Evolutionary conservation across 2,797 vertebrate genomes (phyloP).

Genomic region (Orestias chungarensis): DNA sequence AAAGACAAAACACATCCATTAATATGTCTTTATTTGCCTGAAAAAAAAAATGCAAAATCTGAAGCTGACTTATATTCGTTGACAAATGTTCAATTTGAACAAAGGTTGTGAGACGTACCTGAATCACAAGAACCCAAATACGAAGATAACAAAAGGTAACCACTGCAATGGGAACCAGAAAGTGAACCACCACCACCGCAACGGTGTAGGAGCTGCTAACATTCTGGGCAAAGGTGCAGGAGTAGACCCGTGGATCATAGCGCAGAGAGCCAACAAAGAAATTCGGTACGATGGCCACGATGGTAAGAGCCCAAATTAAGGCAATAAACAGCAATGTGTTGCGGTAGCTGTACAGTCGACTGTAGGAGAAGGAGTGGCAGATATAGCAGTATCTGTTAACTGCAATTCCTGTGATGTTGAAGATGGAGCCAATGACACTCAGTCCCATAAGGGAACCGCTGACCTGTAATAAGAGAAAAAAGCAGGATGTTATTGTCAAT

Average conservation of each 20-base stretch:
- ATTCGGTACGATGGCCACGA: constrained; percentile 84
- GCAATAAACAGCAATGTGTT: constrained; percentile 83
- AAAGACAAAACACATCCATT: neutral
- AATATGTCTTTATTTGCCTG: too few relatives aligned
- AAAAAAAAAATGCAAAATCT: neutral
- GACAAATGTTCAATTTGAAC: neutral
- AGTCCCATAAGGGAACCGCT: constrained; percentile 87
- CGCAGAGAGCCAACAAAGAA: constrained; percentile 84
- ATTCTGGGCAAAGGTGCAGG: constrained; percentile 86
- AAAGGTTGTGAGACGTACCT: constrained; percentile 59
- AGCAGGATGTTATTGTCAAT: constrained; percentile 5
- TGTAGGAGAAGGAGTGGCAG: constrained; percentile 84
- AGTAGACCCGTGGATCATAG: constrained; percentile 85
- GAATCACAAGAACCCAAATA: constrained; percentile 85
- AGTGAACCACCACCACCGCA: constrained; percentile 83
- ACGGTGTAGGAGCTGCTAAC: constrained; percentile 85
- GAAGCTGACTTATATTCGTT: neutral
- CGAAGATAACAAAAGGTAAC: constrained; percentile 87
- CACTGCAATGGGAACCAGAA: constrained; percentile 84
- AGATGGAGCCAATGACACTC: constrained; percentile 87
- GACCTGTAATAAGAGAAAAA: constrained; percentile 60
- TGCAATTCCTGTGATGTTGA: constrained; percentile 87
- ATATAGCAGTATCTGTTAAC: constrained; percentile 88
- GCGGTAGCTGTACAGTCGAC: constrained; percentile 82
- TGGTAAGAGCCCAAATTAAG: constrained; percentile 83